A percentile compares a stretch with the other conserved stretches of the same genome.
phyloP scores from a whole-genome alignment of 2,113 vertebrate genomes.

The Diadophis punctatus region DNA sequence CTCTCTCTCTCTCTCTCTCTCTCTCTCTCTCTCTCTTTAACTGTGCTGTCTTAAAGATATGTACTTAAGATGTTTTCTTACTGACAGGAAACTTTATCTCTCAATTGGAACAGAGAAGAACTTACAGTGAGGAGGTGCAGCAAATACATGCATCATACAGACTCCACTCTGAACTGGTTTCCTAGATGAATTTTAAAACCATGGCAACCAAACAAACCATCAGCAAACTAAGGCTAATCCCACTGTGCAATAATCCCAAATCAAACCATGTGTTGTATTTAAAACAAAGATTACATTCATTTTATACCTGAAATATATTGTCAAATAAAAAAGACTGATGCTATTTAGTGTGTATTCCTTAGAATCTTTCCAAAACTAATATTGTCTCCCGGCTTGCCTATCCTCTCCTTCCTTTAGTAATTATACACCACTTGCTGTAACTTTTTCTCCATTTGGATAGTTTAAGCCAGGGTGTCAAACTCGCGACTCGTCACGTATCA shows the following conservation, averaged over 20 bases:
- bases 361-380: slow-evolving; percentile 31
- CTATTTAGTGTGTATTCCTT: not conserved
- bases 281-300: slow-evolving; percentile 26
- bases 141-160: not conserved
- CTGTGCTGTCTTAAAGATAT: not conserved
- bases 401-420: slow-evolving; percentile 36
- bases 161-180: not conserved
- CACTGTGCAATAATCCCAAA: not conserved
- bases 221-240: slow-evolving; percentile 19
- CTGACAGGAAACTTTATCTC: not conserved
- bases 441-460: slow-evolving; percentile 7
- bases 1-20: not conserved
- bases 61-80: not conserved
- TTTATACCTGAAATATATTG: slow-evolving; percentile 26
- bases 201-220: not conserved
- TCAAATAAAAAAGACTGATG: slow-evolving; percentile 38
- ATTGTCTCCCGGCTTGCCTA: slow-evolving; percentile 30
- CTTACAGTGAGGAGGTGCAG: not conserved
- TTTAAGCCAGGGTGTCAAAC: not conserved
- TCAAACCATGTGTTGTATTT: slow-evolving; percentile 34
- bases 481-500: no score
- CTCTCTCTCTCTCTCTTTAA: not conserved
- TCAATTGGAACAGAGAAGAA: not conserved
- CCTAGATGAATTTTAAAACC: not conserved
- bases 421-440: slow-evolving; percentile 22